phyloP scores from a whole-genome alignment of 2,113 vertebrate genomes.

The Danionella cerebrum region DNA sequence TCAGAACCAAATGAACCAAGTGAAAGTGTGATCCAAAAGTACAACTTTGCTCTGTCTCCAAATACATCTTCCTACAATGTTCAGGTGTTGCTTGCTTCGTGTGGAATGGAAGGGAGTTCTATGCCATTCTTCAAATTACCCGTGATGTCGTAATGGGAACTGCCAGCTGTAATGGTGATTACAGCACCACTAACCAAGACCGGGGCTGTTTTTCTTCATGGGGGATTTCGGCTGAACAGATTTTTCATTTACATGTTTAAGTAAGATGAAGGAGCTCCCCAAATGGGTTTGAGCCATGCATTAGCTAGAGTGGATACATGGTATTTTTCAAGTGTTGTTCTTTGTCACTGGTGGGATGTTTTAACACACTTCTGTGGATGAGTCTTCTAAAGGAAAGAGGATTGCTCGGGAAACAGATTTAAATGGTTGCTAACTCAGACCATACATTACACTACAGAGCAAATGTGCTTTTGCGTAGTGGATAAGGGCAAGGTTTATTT shows the following conservation, averaged over 20 bases:
- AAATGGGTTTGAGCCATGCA: conserved; percentile 35
- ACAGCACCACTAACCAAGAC: conserved; percentile 50
- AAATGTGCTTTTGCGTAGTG: background rate
- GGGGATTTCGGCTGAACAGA: conserved; percentile 49
- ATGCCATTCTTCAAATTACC: conserved; percentile 29
- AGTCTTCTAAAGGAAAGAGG: conserved; percentile 26
- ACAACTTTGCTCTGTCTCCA: background rate
- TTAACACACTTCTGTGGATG: conserved; percentile 17
- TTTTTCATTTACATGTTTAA: conserved; percentile 59
- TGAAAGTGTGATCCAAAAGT: no score
- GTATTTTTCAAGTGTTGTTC: conserved; percentile 39
- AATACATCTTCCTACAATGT: conserved; percentile 56
- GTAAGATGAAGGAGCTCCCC: conserved; percentile 51
- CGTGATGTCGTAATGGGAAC: conserved; percentile 65
- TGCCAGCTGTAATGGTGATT: conserved; percentile 68
- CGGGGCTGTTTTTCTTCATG: conserved; percentile 62
- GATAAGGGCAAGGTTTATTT: background rate
- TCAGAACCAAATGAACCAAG: background rate
- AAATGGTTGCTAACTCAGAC: conserved; percentile 20
- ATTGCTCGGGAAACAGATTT: conserved; percentile 14
- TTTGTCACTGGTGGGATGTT: conserved; percentile 27
- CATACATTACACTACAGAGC: background rate
- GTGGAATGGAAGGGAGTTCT: conserved; percentile 7
- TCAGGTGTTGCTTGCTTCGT: conserved; percentile 54
- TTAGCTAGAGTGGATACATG: conserved; percentile 34